Evolutionary conservation across 2,113 vertebrate genomes (phyloP), one percentile per base, ranked within the genome.

Genomic region (Brachyhypopomus gauderio): DNA sequence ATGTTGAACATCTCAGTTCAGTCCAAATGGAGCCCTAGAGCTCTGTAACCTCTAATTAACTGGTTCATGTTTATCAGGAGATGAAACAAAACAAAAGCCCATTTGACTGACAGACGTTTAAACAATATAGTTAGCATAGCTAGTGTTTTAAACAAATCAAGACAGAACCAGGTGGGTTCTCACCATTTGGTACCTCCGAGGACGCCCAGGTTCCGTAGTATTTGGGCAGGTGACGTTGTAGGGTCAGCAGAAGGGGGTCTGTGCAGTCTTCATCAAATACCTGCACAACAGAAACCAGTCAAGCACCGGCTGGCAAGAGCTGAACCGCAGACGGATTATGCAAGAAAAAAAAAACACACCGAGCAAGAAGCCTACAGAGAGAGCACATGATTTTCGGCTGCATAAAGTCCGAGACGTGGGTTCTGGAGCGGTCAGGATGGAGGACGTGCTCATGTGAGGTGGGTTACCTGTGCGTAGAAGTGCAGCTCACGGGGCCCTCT

Each of bases 401-500:
- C 9, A 45, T 45, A 3, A 8, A 6, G 12, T 52, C 45, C 12
- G 45, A 52, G 12, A 14, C 12, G 14, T 3, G 1, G 23, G 60
- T 63, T 63, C 16, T 62, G 1, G 19, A 75, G 16, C 12, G 14
- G 59, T 64, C 16, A 12, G n/a, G 36, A 23, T 78, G 5, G 19
- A 52, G 45, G 45, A 52, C 12, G 14, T 52, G 30, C 11, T 70
- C 2, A 60, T 52, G n/a, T 94, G 22, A 55, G 19, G 16, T 38
- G 22, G 58, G 11, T 41, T 95, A 98, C 97, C 96, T 93, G 96
- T 88, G 90, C 95, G 92, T 99, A 99, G 89, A 99, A 99, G 79
- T 97, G 94, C 89, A 95, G 92, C 89, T 99, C 97, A 87, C 97
- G 92, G 27, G 95, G 96, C 56, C 97, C 97, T 75, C 97, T 91